Evolutionary conservation across 2,888 invertebrate genomes (phyloP), one percentile per base, ranked within the genome.

Genomic region (Plebejus anna): DNA sequence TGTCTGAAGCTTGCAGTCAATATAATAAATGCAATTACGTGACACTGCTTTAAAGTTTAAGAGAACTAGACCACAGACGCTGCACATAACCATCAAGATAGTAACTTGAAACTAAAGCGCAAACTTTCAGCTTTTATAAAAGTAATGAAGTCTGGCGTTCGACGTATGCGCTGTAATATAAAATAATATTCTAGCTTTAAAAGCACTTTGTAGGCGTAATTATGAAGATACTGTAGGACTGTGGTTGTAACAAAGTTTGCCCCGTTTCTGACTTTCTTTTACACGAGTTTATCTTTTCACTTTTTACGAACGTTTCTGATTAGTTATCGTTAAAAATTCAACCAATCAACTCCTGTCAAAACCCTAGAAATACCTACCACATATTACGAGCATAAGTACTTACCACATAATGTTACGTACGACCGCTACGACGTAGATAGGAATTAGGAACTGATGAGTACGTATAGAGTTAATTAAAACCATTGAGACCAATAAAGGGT

Each of bases 371-470:
- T 7, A 42, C 9, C 7, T 7, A 42, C 9, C 7, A 1, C 47
- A 47, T 9, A 47, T 9, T 2, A 9, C 2, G 38, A 6, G 6
- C 38, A 38, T 38, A 47, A 9, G 9, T 42, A 42, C 32, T 32
- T 32, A 32, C 42, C 42, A n/a, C 13, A 59, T 6, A 70, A 22
- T 22, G 22, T 1, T 11, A 47, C 13, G 32, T 13, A 70, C 70
- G 28, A 22, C 22, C 22, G 22, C 22, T 42, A 16, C 42, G 28
- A 61, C 47, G 22, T 61, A 28, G 2, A 61, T 28, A 77, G 75
- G 57, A 78, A 78, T 76, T 71, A 71, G 76, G 73, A 71, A 55
- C 76, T 57, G 70, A 76, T 71, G 76, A 70, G 36, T 38, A 66
- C 5, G 13, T 13, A 71, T 59, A 16, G 76, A 71, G 57, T 22